Base-by-base conservation (phyloP, 1,140 invertebrate species). In the Bombyx mori region DNA sequence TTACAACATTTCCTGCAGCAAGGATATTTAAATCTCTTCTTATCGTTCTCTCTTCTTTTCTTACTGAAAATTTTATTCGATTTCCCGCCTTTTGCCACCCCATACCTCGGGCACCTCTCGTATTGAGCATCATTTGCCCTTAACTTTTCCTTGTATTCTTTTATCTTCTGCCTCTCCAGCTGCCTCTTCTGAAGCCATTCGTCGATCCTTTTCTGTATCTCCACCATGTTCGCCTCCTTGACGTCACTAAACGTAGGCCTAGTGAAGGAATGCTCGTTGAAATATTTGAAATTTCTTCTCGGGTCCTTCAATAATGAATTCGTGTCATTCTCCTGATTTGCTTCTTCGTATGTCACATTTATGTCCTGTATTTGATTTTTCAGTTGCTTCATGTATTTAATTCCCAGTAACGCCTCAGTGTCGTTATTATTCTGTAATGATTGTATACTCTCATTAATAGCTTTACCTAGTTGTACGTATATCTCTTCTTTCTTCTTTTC, bases 1-100 rank as follows among this genome's bases (percentile, higher is more conserved):
- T 82, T 82, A 48, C 79, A 82, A 52, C 79, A 82, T 53, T 82
- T 82, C 42, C 79, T 71, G 49, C 79, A 82, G 46, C 78, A 83
- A 0, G 78, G 78, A 53, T 70, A 75, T 42, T 10, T 12, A 7
- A 6, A 4, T 10, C 3, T 52, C 35, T 68, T 22, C 49, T 47
- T 9, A 49, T 42, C 8, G 54, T 58, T 62, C 45, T 57, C 54
- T 7, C 43, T 57, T 50, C n/a, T 12, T 4, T 50, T 50, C 48
- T 4, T 35, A 35, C 47, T 61, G 12, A 7, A 46, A 52, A 7
- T n/a, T 5, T 44, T 47, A 7, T 44, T 52, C 26, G 26, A 35
- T 35, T 35, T 35, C 2, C 50, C 64, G 8, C 57, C 64, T 35
- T 58, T 68, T 12, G 6, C 55, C 7, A 59, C 54, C 2, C 60